Percentiles rank a stretch among this genome's conserved stretches.
These are phyloP conservation scores for Mastigias papua DNA, from an alignment of 30 jellyfish, hydroid and myxozoan genomes.

Conservation along the genomic window DNA sequence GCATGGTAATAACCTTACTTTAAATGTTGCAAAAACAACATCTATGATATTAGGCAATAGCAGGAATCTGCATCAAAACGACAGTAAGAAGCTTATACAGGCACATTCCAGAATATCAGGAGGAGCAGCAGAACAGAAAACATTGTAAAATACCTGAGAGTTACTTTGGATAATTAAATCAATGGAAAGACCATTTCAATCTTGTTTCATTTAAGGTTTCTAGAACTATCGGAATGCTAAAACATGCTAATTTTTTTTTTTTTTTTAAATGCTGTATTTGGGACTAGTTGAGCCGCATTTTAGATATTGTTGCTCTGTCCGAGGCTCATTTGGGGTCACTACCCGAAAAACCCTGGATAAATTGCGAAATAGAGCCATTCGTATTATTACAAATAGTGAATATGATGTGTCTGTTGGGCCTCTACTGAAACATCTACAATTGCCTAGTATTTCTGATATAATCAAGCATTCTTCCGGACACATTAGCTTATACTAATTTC, in stretches of 20 bases:
- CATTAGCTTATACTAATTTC: too few species aligned
- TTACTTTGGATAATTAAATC: background rate
- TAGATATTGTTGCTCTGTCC: constrained; percentile 7
- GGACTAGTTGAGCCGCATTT: constrained; percentile 9
- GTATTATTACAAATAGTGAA: background rate
- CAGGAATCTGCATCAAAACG: constrained; percentile 1
- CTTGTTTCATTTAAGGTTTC: background rate
- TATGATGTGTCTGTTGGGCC: constrained; percentile 6
- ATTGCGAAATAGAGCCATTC: background rate
- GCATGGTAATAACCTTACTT: background rate
- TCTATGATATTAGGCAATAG: constrained; percentile 7
- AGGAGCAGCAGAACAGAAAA: background rate
- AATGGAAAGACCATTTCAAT: constrained; percentile 1
- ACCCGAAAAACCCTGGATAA: background rate
- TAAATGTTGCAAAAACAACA: background rate
- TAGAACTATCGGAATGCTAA: background rate
- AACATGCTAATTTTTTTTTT: background rate
- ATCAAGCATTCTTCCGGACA: too few species aligned
- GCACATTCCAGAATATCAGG: background rate
- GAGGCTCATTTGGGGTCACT: background rate
- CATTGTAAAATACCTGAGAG: background rate
- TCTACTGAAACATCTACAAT: background rate
- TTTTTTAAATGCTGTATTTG: background rate
- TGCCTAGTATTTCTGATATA: constrained; percentile 14
- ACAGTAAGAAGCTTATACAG: background rate